These are phyloP conservation scores for Euclidia mi DNA, from an alignment of 2,888 invertebrate species.

Conservation along the genomic window DNA sequence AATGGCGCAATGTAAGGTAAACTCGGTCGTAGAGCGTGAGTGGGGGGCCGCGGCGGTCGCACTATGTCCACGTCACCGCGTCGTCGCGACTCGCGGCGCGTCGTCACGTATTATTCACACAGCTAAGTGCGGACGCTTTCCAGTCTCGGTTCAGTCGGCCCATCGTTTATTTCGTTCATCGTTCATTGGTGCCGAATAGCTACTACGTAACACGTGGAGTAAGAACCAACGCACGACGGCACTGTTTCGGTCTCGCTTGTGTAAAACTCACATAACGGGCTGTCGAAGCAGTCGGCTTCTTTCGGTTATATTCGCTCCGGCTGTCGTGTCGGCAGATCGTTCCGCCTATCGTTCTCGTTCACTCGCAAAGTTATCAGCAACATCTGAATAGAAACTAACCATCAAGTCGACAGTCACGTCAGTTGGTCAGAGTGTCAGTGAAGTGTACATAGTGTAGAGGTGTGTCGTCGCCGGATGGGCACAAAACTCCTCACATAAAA, in stretches of 20 bases:
- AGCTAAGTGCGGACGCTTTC: neutral
- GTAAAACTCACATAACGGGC: slow-evolving; percentile 17
- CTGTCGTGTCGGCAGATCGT: slow-evolving; percentile 45
- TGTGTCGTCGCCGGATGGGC: slow-evolving; percentile 61
- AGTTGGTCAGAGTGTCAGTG: slow-evolving; percentile 52
- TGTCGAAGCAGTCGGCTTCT: slow-evolving; percentile 46
- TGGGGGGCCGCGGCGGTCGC: slow-evolving; percentile 4
- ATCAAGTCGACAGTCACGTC: slow-evolving; percentile 44
- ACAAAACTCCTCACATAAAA: slow-evolving; percentile 61
- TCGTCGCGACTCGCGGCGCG: no score
- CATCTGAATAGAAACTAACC: slow-evolving; percentile 45
- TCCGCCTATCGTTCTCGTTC: slow-evolving; percentile 58
- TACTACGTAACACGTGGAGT: slow-evolving; percentile 21
- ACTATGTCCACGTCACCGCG: no score
- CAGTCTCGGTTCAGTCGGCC: neutral
- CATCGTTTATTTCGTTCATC: neutral
- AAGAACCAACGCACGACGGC: neutral
- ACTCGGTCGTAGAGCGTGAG: slow-evolving; percentile 8
- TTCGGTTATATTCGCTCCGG: slow-evolving; percentile 57
- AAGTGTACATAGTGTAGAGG: slow-evolving; percentile 54
- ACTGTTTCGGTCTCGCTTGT: slow-evolving; percentile 3
- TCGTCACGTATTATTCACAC: no score
- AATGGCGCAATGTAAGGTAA: slow-evolving; percentile 3
- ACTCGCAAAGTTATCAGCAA: slow-evolving; percentile 43
- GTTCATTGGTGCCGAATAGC: neutral